Conservation (phyloP, 1,140 invertebrate genomes). For the Sitophilus oryzae region DNA sequence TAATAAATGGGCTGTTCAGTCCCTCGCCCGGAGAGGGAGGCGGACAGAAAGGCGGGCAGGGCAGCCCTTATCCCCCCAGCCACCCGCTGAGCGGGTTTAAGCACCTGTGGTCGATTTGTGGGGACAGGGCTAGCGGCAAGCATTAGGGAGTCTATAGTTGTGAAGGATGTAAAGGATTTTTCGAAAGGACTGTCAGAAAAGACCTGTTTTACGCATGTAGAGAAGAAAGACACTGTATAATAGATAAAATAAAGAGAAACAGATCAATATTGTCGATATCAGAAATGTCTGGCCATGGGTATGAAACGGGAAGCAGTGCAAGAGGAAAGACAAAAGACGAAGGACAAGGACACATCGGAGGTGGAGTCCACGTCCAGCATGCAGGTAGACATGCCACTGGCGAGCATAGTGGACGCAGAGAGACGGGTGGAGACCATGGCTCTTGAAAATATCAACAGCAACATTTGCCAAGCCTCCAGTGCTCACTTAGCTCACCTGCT, state of each 20-base stretch:
- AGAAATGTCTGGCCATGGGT: slow-evolving; percentile 94
- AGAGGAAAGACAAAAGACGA: slow-evolving; percentile 77
- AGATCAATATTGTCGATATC: slow-evolving; percentile 92
- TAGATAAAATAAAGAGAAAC: slow-evolving; percentile 97
- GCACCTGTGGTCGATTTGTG: slow-evolving; percentile 91
- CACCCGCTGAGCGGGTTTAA: slow-evolving; percentile 90
- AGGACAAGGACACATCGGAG: slow-evolving; percentile 72
- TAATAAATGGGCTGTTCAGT: slow-evolving; percentile 51
- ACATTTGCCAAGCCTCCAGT: slow-evolving; percentile 71
- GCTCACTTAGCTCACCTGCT: slow-evolving; percentile 91
- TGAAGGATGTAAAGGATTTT: slow-evolving; percentile 98
- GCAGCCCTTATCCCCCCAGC: slow-evolving; percentile 75
- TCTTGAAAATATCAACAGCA: slow-evolving; percentile 57
- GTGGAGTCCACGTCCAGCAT: slow-evolving; percentile 70
- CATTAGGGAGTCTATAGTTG: slow-evolving; percentile 96
- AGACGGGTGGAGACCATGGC: slow-evolving; percentile 64
- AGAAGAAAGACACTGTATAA: slow-evolving; percentile 93
- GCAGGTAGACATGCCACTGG: slow-evolving; percentile 73
- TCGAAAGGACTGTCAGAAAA: slow-evolving; percentile 96
- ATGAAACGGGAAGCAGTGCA: slow-evolving; percentile 97
- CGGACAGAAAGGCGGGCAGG: slow-evolving; percentile 33
- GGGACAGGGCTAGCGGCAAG: slow-evolving; percentile 88
- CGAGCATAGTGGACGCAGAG: slow-evolving; percentile 78
- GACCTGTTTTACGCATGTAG: slow-evolving; percentile 98
- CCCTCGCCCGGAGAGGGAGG: slow-evolving; percentile 45